phyloP scores from a whole-genome alignment of 1,140 invertebrate species.

The Carcinoscorpius rotundicauda region DNA sequence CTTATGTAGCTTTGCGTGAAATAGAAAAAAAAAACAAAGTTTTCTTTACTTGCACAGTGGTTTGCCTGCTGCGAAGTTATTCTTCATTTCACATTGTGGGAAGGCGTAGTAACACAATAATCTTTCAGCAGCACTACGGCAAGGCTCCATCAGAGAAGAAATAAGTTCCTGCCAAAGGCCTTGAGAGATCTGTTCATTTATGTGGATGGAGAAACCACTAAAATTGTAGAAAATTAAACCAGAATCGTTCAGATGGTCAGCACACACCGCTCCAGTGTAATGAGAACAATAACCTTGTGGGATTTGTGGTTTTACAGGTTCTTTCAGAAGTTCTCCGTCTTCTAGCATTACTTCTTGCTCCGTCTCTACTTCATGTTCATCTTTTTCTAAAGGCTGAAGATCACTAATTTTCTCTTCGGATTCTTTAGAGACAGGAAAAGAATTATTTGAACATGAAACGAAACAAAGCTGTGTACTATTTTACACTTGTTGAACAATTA shows the following conservation, averaged over 20 bases:
- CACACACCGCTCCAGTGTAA: slow-evolving; percentile 80
- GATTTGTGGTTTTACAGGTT: slow-evolving; percentile 3
- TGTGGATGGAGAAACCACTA: slow-evolving; percentile 44
- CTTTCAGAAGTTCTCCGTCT: neutral
- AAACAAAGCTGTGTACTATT: neutral
- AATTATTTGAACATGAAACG: neutral
- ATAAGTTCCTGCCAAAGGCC: slow-evolving; percentile 77
- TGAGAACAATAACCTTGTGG: slow-evolving; percentile 58
- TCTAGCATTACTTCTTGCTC: neutral
- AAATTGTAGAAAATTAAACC: slow-evolving; percentile 70
- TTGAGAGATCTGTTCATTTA: slow-evolving; percentile 67
- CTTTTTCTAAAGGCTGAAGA: neutral
- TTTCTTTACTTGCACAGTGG: slow-evolving; percentile 42
- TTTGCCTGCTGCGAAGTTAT: slow-evolving; percentile 28
- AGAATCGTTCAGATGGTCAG: slow-evolving; percentile 53
- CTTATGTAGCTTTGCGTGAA: neutral
- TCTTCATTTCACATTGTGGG: slow-evolving; percentile 60
- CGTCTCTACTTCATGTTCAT: neutral
- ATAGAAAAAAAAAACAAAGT: neutral
- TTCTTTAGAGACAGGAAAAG: neutral
- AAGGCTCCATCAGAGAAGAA: slow-evolving; percentile 58
- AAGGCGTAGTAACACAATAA: slow-evolving; percentile 84
- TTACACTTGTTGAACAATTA: too few relatives aligned
- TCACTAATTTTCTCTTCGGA: neutral
- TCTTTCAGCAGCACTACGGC: slow-evolving; percentile 70